phyloP scores from a whole-genome alignment of 1,140 invertebrate species.

The Meloidogyne chitwoodi region DNA sequence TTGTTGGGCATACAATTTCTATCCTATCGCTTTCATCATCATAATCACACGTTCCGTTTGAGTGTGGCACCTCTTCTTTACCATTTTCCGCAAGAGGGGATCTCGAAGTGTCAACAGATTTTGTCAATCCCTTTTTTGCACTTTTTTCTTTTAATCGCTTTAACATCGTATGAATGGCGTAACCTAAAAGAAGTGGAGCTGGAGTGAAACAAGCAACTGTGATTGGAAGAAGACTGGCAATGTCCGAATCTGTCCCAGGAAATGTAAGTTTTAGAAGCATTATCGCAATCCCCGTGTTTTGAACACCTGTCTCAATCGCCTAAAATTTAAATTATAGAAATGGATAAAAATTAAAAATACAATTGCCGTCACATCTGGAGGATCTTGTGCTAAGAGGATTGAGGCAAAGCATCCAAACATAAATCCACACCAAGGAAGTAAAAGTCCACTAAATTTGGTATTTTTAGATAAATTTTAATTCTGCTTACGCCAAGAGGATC shows the following conservation, averaged over 20 bases:
- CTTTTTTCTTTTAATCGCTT: slow-evolving; percentile 40
- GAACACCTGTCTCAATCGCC: slow-evolving; percentile 84
- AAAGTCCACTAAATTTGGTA: slow-evolving; percentile 70
- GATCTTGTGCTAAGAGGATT: slow-evolving; percentile 47
- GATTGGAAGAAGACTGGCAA: slow-evolving; percentile 72
- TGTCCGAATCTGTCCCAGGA: slow-evolving; percentile 62
- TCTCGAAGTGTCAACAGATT: background rate
- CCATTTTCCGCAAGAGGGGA: background rate
- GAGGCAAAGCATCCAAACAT: slow-evolving; percentile 67
- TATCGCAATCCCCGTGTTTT: slow-evolving; percentile 88
- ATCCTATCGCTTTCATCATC: background rate
- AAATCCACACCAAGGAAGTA: slow-evolving; percentile 83
- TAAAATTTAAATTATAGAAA: background rate
- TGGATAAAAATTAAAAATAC: background rate
- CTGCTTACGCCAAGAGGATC: slow-evolving; percentile 47
- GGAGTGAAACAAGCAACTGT: slow-evolving; percentile 88
- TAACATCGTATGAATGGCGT: slow-evolving; percentile 49
- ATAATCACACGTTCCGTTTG: background rate
- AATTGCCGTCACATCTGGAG: slow-evolving; percentile 72
- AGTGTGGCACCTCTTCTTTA: background rate
- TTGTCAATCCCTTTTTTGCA: background rate
- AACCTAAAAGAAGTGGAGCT: slow-evolving; percentile 69
- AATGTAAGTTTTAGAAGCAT: slow-evolving; percentile 70
- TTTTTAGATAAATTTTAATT: slow-evolving; percentile 12
- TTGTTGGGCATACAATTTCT: background rate